These are phyloP conservation scores for Corythaeola cristata DNA, from an alignment of 2,113 vertebrate species.

Conservation along the genomic window DNA sequence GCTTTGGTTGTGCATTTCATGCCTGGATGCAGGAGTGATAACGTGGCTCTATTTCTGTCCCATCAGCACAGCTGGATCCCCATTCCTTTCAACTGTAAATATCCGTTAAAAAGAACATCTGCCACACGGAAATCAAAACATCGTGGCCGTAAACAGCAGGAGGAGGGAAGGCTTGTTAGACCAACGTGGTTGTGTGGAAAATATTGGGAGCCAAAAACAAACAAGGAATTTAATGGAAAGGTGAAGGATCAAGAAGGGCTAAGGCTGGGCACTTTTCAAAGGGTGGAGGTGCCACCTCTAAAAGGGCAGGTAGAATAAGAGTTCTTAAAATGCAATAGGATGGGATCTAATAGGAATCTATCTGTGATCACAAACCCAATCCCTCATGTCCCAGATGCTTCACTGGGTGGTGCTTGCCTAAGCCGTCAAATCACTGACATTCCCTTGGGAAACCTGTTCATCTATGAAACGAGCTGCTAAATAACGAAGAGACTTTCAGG, in stretches of 20 bases:
- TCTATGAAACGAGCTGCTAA: not conserved
- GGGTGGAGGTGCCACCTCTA: not conserved
- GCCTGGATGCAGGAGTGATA: conserved; percentile 23
- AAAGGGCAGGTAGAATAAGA: not conserved
- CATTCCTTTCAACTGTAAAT: conserved; percentile 2
- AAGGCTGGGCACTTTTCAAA: not conserved
- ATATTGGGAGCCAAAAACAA: not conserved
- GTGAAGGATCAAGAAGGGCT: not conserved
- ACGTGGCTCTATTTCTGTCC: not conserved
- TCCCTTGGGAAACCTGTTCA: not conserved
- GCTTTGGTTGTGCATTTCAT: conserved; percentile 2
- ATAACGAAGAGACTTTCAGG: not conserved
- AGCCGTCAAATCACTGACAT: not conserved
- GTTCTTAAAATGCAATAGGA: not conserved
- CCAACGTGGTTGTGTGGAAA: not conserved
- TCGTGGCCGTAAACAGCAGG: not conserved
- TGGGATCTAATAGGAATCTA: not conserved
- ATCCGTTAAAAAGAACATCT: conserved; percentile 12
- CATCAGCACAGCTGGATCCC: conserved; percentile 35
- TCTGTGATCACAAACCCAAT: not conserved
- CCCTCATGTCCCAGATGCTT: not conserved
- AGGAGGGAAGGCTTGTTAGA: not conserved
- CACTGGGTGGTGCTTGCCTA: not conserved
- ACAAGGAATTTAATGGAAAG: not conserved
- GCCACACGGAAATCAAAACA: not conserved